These are phyloP conservation scores for Allophyes oxyacanthae DNA, from an alignment of 2,888 invertebrate species.

Conservation along the genomic window DNA sequence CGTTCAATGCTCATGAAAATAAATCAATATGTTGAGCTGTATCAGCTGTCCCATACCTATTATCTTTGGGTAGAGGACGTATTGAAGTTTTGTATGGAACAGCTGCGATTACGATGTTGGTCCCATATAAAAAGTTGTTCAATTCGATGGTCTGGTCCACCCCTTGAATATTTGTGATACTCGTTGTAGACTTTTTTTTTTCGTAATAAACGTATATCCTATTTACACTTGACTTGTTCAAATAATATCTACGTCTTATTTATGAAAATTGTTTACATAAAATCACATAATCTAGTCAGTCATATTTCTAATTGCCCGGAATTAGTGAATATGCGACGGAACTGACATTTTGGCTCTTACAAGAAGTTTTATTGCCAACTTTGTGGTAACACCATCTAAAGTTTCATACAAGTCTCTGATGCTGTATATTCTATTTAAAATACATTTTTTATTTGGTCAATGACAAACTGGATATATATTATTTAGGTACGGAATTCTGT, in stretches of 20 bases:
- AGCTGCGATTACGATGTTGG: no score
- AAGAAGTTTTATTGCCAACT: slow-evolving; percentile 57
- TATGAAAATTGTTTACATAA: slow-evolving; percentile 14
- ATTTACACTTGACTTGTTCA: neutral
- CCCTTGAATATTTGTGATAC: no score
- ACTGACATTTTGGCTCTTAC: slow-evolving; percentile 61
- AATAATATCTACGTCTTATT: neutral
- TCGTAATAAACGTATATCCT: no score
- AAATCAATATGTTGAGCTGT: no score
- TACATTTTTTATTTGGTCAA: slow-evolving; percentile 2
- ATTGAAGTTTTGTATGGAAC: no score
- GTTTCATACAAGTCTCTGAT: slow-evolving; percentile 25
- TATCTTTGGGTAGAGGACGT: no score
- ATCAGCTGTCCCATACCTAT: no score
- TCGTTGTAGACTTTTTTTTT: no score
- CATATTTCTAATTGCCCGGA: slow-evolving; percentile 23
- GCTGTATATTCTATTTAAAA: slow-evolving; percentile 14
- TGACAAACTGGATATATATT: slow-evolving; percentile 5
- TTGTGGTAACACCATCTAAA: slow-evolving; percentile 26
- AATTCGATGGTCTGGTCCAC: no score
- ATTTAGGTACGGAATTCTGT: neutral
- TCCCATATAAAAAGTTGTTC: no score
- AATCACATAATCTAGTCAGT: slow-evolving; percentile 7
- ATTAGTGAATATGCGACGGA: slow-evolving; percentile 30
- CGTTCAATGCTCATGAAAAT: no score